Percentiles rank a stretch among this genome's conserved stretches.
These are phyloP conservation scores for Paedocypris sp. DNA, from an alignment of 2,113 vertebrate genomes.

Conservation along the genomic window DNA sequence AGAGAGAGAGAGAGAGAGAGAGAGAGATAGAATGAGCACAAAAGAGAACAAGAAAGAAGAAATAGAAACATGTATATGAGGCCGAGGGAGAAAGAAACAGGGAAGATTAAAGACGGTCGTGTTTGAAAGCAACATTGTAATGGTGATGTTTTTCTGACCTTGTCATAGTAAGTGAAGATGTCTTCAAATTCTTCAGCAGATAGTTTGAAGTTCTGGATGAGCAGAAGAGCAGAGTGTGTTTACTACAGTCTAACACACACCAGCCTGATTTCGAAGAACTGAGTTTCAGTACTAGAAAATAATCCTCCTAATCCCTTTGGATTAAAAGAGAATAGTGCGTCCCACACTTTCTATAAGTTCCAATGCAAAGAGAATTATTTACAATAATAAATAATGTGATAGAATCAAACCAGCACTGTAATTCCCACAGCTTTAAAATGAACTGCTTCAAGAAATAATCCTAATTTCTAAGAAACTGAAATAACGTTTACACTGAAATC, in stretches of 20 bases:
- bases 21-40: no score
- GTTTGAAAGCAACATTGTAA: neutral
- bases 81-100: no score
- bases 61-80: no score
- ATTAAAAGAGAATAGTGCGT: neutral
- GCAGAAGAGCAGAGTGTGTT: neutral
- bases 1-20: no score
- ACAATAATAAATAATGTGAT: neutral
- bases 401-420: neutral
- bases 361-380: neutral
- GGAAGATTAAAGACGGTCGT: no score
- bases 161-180: conserved; percentile 86
- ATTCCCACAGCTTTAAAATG: no score
- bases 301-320: neutral
- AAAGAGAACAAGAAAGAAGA: no score
- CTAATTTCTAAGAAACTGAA: no score
- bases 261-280: neutral
- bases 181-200: conserved; percentile 81
- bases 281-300: conserved; percentile 4
- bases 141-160: conserved; percentile 60
- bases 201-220: conserved; percentile 75
- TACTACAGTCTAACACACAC: neutral
- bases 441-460: no score
- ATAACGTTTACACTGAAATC: no score
- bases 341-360: neutral